Conservation (phyloP, 2,797 vertebrate species). For the Sphenopsis melanotis region DNA sequence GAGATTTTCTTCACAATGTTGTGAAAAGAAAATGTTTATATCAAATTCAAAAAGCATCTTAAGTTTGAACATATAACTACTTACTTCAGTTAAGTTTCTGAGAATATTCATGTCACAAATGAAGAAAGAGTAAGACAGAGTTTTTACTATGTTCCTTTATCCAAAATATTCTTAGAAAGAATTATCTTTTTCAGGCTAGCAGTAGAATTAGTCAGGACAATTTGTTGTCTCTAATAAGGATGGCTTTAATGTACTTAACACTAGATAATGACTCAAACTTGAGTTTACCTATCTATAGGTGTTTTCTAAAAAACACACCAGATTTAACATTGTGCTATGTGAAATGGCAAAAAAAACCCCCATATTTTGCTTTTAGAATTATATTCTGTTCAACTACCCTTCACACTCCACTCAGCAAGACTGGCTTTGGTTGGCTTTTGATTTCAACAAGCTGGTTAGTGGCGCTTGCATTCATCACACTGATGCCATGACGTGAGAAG, state of each 20-base stretch:
- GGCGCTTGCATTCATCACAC: background rate
- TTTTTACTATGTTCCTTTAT: background rate
- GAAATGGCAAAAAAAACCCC: rapidly evolving
- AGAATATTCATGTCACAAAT: background rate
- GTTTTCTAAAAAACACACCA: background rate
- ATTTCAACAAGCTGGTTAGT: background rate
- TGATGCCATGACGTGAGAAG: background rate
- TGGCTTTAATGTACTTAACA: background rate
- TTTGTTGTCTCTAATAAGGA: background rate
- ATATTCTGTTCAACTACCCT: background rate
- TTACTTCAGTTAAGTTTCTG: background rate
- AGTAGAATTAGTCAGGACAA: background rate
- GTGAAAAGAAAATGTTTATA: background rate
- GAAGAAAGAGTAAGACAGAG: background rate
- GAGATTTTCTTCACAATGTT: background rate
- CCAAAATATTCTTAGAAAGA: background rate
- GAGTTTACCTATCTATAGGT: background rate
- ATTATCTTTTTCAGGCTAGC: background rate
- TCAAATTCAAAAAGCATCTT: background rate
- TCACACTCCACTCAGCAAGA: background rate
- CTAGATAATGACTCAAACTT: background rate
- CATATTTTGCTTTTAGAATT: background rate
- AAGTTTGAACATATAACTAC: background rate
- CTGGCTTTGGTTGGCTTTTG: background rate
- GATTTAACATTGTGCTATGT: rapidly evolving